These are phyloP conservation scores for Urocyon cinereoargenteus DNA, from an alignment of 2,797 vertebrate genomes.

Conservation along the genomic window DNA sequence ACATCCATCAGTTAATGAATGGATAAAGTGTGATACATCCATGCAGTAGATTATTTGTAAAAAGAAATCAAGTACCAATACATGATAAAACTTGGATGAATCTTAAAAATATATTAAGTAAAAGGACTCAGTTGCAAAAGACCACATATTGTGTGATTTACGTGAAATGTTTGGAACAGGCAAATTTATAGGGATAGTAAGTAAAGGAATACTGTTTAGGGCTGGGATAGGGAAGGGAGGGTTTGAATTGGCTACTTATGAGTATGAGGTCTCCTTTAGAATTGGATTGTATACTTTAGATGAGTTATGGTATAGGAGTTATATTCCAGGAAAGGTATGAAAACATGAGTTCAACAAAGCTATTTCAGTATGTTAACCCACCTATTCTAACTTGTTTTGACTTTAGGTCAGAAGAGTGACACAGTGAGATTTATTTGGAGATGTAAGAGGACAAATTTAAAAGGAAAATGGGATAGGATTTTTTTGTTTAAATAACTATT, in stretches of 20 bases:
- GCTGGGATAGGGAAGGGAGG: not conserved
- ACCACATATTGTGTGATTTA: not conserved
- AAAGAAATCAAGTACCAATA: not conserved
- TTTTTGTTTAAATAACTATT: slow-evolving; percentile 15
- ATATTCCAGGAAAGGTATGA: not conserved
- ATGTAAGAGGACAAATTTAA: slow-evolving; percentile 39
- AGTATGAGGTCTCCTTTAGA: not conserved
- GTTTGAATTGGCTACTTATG: not conserved
- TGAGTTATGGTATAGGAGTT: slow-evolving; percentile 2
- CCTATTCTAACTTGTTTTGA: not conserved
- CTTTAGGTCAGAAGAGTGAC: not conserved
- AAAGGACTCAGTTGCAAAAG: slow-evolving; percentile 16
- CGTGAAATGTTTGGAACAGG: not conserved
- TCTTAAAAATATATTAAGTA: not conserved
- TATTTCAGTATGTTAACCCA: slow-evolving; percentile 38
- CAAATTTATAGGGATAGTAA: not conserved
- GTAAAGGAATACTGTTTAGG: not conserved
- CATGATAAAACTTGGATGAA: not conserved
- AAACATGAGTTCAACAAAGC: slow-evolving; percentile 49
- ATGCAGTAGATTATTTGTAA: not conserved
- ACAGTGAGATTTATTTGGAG: slow-evolving; percentile 54
- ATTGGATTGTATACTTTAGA: not conserved
- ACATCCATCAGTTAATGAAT: not conserved
- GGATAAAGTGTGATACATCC: not conserved
- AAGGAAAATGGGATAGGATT: not conserved